These are phyloP conservation scores for Aphidoletes aphidimyza DNA, from an alignment of 2,888 invertebrate species.

Conservation along the genomic window DNA sequence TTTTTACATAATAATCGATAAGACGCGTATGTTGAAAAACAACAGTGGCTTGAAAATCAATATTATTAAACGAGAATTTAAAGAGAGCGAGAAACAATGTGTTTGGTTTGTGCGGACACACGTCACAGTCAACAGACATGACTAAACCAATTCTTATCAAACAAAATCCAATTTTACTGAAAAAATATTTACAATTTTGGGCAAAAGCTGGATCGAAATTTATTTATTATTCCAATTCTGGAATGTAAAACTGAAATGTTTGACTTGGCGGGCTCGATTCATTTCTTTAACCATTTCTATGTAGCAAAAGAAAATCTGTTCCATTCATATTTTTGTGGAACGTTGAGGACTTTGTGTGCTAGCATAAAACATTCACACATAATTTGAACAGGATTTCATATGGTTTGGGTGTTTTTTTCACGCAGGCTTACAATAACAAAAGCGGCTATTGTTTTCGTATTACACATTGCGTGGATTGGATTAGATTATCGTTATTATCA, in stretches of 20 bases:
- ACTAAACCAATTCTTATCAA: not conserved
- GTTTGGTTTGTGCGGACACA: too few species aligned
- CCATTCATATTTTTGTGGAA: not conserved
- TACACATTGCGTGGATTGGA: not conserved
- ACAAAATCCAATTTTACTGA: not conserved
- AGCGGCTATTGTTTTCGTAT: not conserved
- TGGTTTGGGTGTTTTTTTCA: too few species aligned
- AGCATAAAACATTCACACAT: not conserved
- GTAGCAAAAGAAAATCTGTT: not conserved
- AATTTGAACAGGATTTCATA: not conserved
- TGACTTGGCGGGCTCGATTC: too few species aligned
- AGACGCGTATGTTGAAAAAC: too few species aligned
- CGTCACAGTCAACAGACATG: too few species aligned
- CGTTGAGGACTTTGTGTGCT: not conserved
- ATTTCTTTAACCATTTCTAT: too few species aligned
- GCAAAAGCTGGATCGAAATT: too few species aligned
- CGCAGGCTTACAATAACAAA: too few species aligned
- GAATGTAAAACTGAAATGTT: not conserved
- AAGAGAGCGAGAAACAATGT: too few species aligned
- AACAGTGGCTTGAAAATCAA: too few species aligned
- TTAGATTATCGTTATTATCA: not conserved
- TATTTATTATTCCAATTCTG: not conserved
- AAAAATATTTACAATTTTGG: conserved; percentile 3
- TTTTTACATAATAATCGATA: too few species aligned
- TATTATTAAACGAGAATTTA: too few species aligned